These are phyloP conservation scores for Notarius lentiginosus DNA, from an alignment of 2,113 vertebrate species.

Conservation along the genomic window DNA sequence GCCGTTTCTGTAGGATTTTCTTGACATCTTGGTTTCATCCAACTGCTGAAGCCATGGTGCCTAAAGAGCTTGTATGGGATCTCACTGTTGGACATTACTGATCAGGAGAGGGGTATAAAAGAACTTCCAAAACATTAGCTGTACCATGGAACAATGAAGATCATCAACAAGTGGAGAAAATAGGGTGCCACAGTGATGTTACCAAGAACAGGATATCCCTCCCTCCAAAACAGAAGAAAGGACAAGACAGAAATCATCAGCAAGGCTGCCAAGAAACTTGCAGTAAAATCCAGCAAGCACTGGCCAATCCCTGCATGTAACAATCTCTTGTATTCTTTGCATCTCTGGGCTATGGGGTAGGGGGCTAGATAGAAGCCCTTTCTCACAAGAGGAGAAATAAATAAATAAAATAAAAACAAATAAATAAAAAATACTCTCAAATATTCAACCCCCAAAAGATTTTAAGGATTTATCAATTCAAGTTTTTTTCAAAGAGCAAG, in stretches of 20 bases:
- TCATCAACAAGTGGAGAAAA: background rate
- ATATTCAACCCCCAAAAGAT: no score
- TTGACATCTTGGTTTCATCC: background rate
- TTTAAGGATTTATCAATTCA: no score
- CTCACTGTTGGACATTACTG: background rate
- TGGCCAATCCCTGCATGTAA: background rate
- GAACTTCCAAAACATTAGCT: background rate
- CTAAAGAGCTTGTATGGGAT: background rate
- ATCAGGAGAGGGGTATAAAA: background rate
- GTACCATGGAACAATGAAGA: background rate
- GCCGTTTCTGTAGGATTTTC: background rate
- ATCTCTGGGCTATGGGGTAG: background rate
- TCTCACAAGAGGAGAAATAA: background rate
- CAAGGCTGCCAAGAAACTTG: background rate
- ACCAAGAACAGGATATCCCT: background rate
- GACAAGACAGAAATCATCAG: background rate
- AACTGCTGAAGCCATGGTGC: background rate
- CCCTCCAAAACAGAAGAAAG: background rate
- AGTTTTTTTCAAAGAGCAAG: no score
- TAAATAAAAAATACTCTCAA: no score
- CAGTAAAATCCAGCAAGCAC: background rate
- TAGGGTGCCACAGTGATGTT: background rate
- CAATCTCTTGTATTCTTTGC: background rate
- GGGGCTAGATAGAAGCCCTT: background rate
- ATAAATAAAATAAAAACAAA: no score